phyloP scores from a whole-genome alignment of 1,140 invertebrate species.

The Zophobas atratus region DNA sequence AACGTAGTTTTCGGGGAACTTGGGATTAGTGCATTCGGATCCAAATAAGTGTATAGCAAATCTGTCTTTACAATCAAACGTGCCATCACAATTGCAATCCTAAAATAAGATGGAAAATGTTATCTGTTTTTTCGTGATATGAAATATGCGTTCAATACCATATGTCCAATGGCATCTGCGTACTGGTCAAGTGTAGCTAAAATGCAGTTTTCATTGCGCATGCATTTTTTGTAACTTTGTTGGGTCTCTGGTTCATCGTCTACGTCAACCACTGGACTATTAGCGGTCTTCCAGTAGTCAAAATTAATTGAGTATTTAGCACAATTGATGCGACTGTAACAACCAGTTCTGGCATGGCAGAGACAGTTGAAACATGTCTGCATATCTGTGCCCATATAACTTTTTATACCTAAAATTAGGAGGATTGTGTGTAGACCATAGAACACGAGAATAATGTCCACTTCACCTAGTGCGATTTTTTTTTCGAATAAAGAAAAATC shows the following conservation, averaged over 20 bases:
- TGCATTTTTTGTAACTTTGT: conserved; percentile 47
- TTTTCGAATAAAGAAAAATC: background rate
- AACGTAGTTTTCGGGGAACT: conserved; percentile 33
- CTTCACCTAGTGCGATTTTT: no score
- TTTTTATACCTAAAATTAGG: conserved; percentile 18
- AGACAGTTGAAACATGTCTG: conserved; percentile 53
- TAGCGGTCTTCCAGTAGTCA: conserved; percentile 53
- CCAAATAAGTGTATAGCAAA: conserved; percentile 53
- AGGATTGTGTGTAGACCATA: background rate
- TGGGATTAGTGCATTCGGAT: conserved; percentile 43
- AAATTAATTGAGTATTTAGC: conserved; percentile 53
- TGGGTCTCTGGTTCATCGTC: conserved; percentile 27
- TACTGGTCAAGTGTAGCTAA: conserved; percentile 50
- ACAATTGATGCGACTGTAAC: conserved; percentile 52
- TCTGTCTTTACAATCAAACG: conserved; percentile 56
- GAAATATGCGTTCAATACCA: conserved; percentile 41
- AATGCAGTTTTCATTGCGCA: conserved; percentile 57
- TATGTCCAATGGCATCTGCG: conserved; percentile 38
- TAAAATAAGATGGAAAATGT: conserved; percentile 39
- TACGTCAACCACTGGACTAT: conserved; percentile 37
- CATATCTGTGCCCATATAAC: background rate
- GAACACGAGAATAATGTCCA: no score
- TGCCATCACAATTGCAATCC: conserved; percentile 57
- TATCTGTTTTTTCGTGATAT: no score
- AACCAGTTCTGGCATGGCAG: conserved; percentile 55